Evolutionary conservation across 1,140 invertebrate species (phyloP).

Genomic region (Rhynchophorus ferrugineus): DNA sequence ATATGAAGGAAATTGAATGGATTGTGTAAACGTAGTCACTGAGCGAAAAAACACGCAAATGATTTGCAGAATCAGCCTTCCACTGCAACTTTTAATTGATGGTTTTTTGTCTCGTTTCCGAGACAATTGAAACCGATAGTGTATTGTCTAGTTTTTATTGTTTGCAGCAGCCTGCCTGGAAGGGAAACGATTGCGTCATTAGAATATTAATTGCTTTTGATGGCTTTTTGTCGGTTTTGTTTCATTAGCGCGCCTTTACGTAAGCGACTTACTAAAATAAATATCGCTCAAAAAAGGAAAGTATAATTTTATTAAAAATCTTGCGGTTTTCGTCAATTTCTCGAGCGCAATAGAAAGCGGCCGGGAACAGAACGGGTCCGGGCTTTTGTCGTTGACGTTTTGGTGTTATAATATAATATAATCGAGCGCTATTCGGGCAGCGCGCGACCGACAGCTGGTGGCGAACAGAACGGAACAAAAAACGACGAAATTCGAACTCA

Average conservation of each 20-base stretch:
- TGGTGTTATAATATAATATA: no score
- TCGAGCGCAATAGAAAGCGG: background rate
- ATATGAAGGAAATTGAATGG: no score
- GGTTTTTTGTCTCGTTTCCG: constrained; percentile 9
- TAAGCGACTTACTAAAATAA: background rate
- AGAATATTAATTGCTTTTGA: background rate
- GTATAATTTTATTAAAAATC: background rate
- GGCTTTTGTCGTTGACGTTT: background rate
- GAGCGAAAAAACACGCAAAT: constrained; percentile 15
- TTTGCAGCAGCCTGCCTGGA: background rate
- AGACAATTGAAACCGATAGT: constrained; percentile 21
- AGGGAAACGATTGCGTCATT: background rate
- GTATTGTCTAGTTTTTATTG: constrained; percentile 15
- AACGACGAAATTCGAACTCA: no score
- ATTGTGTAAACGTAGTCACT: background rate
- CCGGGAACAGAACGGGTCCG: background rate
- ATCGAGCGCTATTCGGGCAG: no score
- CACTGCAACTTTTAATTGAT: constrained; percentile 13
- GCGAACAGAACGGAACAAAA: no score
- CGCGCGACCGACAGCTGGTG: no score
- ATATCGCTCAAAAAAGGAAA: background rate
- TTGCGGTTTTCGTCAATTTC: background rate
- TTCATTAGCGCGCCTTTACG: background rate
- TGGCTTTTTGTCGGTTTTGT: background rate
- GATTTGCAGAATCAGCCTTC: background rate